Evolutionary conservation across 2,797 vertebrate species (phyloP).

Genomic region (Leucoraja ocellata): DNA sequence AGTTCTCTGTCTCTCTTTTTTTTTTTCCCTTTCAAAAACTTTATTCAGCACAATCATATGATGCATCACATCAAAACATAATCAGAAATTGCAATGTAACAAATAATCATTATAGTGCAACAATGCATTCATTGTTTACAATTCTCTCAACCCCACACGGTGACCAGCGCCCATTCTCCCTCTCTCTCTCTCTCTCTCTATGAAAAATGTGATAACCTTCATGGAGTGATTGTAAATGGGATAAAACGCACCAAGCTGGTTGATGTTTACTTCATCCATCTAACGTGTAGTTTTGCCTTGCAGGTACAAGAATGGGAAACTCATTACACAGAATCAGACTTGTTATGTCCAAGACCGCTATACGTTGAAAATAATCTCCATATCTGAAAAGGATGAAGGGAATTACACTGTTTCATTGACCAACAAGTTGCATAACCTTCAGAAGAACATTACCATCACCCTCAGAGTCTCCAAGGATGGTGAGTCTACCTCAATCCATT

Average conservation of each 20-base stretch:
- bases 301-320: constrained; percentile 77
- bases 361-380: constrained; percentile 62
- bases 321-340: constrained; percentile 61
- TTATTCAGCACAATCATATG: no score
- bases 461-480: constrained; percentile 56
- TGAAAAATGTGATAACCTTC: not conserved
- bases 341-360: constrained; percentile 59
- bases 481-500: constrained; percentile 43
- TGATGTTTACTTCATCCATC: not conserved
- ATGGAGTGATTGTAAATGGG: not conserved
- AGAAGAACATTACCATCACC: constrained; percentile 69
- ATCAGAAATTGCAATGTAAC: no score
- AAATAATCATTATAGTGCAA: no score
- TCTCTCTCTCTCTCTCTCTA: no score
- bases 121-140: no score
- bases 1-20: no score
- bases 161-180: no score
- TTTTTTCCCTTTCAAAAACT: no score
- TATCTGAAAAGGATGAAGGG: constrained; percentile 66
- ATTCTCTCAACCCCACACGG: no score
- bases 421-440: constrained; percentile 56
- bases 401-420: constrained; percentile 69
- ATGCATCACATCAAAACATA: no score
- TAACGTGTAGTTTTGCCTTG: not conserved
- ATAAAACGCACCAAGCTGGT: not conserved